Evolutionary conservation across 2,888 invertebrate genomes (phyloP).

Genomic region (Lycia hirtaria): DNA sequence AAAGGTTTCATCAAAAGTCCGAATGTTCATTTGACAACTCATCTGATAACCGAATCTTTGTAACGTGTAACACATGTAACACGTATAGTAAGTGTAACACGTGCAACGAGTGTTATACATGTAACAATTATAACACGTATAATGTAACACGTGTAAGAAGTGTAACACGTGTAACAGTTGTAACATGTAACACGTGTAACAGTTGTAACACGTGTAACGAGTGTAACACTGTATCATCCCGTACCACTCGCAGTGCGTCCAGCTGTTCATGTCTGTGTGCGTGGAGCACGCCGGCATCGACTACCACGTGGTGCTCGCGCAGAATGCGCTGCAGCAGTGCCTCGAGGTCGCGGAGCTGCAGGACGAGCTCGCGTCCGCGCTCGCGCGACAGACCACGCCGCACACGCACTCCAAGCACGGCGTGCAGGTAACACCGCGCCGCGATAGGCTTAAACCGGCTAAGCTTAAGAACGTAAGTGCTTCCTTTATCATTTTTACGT

Average conservation of each 20-base stretch:
- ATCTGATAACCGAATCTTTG: no score
- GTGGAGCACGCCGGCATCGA: conserved; percentile 98
- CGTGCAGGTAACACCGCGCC: conserved; percentile 88
- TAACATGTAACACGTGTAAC: no score
- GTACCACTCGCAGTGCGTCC: conserved; percentile 91
- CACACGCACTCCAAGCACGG: conserved; percentile 92
- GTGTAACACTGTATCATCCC: no score
- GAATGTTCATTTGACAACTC: no score
- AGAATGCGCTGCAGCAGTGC: conserved; percentile 97
- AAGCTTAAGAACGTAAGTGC: conserved; percentile 81
- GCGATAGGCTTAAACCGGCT: conserved; percentile 58
- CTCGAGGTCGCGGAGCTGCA: conserved; percentile 93
- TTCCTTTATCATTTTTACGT: conserved; percentile 12
- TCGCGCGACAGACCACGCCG: conserved; percentile 96
- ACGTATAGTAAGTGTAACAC: no score
- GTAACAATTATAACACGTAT: no score
- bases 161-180: no score
- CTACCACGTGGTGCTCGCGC: conserved; percentile 98
- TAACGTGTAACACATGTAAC: no score
- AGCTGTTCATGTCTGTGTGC: conserved; percentile 97
- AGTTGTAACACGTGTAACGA: no score
- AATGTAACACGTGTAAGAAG: no score
- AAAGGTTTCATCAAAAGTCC: no score
- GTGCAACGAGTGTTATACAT: no score
- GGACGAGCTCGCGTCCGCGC: conserved; percentile 95